Conservation (phyloP, 2,797 vertebrate species). For the Oreochromis grahami region DNA sequence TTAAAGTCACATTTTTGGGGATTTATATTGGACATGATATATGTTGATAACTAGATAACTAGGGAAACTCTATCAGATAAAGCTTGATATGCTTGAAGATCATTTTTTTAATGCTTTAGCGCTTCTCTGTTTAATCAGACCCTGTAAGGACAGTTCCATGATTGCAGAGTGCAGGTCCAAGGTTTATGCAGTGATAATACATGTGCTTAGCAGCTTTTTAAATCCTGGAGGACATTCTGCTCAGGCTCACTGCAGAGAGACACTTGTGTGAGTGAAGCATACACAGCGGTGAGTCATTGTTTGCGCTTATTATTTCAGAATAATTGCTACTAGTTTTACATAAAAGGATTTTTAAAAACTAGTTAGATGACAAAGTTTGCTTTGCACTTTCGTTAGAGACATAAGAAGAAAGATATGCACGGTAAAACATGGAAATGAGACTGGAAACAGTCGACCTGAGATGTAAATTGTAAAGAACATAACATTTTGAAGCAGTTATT, state of each 20-base stretch:
- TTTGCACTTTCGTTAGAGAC: background rate
- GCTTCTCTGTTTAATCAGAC: background rate
- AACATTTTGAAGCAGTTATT: background rate
- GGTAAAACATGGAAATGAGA: too few relatives aligned
- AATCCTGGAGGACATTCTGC: background rate
- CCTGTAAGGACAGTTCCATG: conserved; percentile 15
- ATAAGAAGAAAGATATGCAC: background rate
- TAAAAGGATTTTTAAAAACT: background rate
- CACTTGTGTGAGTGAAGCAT: background rate
- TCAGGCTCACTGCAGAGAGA: background rate
- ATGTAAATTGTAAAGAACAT: background rate
- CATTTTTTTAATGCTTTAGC: background rate
- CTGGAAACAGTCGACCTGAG: too few relatives aligned
- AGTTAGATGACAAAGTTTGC: background rate
- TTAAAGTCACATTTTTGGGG: background rate
- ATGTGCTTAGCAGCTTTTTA: conserved; percentile 22
- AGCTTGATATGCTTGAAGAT: background rate
- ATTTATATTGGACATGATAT: background rate
- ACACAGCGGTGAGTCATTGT: conserved; percentile 42
- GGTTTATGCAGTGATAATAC: conserved; percentile 59
- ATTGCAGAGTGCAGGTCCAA: conserved; percentile 53
- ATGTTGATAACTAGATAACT: background rate
- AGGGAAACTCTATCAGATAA: background rate
- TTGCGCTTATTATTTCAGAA: background rate
- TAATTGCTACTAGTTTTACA: background rate